A percentile compares a stretch with the other conserved stretches of the same genome.
Evolutionary conservation across 2,797 vertebrate species (phyloP).

Genomic region (Telmatherina bonti): DNA sequence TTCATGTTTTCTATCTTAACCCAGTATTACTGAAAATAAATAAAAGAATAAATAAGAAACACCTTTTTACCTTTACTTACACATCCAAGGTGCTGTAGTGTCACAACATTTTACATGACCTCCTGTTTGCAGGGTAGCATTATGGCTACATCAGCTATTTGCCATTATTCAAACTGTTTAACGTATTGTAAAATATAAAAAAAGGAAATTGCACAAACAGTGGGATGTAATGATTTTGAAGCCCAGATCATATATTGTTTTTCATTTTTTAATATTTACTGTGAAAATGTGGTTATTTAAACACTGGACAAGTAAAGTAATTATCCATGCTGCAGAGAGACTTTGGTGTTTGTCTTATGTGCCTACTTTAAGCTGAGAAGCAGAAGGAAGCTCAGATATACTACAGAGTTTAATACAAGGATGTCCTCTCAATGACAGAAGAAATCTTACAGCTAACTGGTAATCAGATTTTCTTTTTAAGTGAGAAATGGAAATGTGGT

Average conservation of each 20-base stretch:
- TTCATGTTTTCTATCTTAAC: background rate
- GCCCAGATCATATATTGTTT: too few relatives aligned
- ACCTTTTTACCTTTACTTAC: too few relatives aligned
- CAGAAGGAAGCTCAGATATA: too few relatives aligned
- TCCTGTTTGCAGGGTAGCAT: background rate
- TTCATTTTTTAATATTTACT: background rate
- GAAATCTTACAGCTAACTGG: background rate
- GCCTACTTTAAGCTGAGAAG: background rate
- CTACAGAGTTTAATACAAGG: too few relatives aligned
- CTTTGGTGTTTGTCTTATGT: background rate
- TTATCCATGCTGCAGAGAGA: background rate
- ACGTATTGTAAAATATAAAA: background rate
- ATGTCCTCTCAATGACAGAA: background rate
- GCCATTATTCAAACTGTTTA: background rate
- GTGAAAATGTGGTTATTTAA: background rate
- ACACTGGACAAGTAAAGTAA: background rate
- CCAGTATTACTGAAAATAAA: background rate
- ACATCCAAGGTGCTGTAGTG: too few relatives aligned
- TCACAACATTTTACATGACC: background rate
- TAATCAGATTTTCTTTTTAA: background rate
- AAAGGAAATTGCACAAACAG: background rate
- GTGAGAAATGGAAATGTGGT: too few relatives aligned
- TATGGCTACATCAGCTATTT: background rate
- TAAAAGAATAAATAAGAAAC: too few relatives aligned
- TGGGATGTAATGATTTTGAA: background rate